Evolutionary conservation across 2,888 invertebrate species (phyloP).

Genomic region (Dexiosoma caninum): DNA sequence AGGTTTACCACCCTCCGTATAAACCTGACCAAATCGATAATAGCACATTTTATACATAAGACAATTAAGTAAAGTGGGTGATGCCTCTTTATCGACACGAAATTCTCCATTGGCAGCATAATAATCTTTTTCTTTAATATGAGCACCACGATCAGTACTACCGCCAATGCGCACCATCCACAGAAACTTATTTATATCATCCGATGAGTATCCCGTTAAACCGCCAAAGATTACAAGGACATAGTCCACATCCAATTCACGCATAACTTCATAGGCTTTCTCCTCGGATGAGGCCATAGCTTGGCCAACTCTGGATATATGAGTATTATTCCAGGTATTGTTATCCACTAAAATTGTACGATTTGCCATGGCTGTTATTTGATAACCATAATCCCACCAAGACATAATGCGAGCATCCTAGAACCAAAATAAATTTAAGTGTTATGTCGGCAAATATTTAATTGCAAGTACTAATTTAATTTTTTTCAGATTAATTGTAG

Average conservation of each 20-base stretch:
- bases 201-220: conserved; percentile 98
- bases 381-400: conserved; percentile 99
- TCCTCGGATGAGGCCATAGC: conserved; percentile 99
- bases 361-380: conserved; percentile 99
- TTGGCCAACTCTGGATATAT: conserved; percentile 97
- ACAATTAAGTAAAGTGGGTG: conserved; percentile 93
- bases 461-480: not conserved
- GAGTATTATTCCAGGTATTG: conserved; percentile 99
- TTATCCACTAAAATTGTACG: conserved; percentile 98
- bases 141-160: conserved; percentile 94
- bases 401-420: conserved; percentile 98
- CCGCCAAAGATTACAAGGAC: conserved; percentile 99
- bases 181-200: conserved; percentile 99
- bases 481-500: conserved; percentile 68
- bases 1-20: conserved; percentile 96
- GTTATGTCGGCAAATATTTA: not conserved
- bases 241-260: conserved; percentile 97
- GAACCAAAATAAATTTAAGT: not conserved
- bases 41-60: conserved; percentile 99
- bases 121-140: conserved; percentile 97
- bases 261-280: conserved; percentile 98
- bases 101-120: conserved; percentile 98
- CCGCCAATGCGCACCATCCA: conserved; percentile 99
- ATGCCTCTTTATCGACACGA: conserved; percentile 95
- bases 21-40: conserved; percentile 96